Base-by-base conservation (phyloP, 2,888 invertebrate genomes). In the Chelonus formosanus region DNA sequence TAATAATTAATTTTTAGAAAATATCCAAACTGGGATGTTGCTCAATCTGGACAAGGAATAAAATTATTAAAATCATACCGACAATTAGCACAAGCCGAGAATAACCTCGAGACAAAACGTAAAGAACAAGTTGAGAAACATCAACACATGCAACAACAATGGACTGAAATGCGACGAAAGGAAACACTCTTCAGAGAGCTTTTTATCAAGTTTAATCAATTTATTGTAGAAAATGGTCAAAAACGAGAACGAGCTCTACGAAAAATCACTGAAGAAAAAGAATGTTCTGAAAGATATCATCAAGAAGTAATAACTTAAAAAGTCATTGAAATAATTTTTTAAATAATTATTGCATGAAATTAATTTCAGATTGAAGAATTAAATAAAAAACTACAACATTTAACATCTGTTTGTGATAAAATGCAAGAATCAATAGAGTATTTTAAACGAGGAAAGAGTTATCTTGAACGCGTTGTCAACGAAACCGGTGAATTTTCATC, bases 201-300 rank as follows among this genome's bases (percentile, higher is more conserved):
- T 1, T 89, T 90, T 73, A 86, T 89, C 48, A 88, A 88, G 74
- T 90, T 89, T 71, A 88, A 90, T 74, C 88, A 87, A 84, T 90
- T 90, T 73, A 87, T 90, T 4, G 85, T 87, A 72, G 90, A 90
- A 75, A 90, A 90, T 76, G 86, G 87, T 70, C 89, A 90, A 72
- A 90, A 90, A 73, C 87, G 89, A 7, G 87, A 88, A 61, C 85
- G 90, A 5, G 90, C 90, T 0, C 85, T 86, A 54, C 85, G 86
- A 5, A 90, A 89, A 76, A 88, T 89, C 79, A 78, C 76, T 1
- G 88, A 87, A 0, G 90, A 90, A 75, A 79, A 74, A 3, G 85
- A 86, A 32, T 84, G 87, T 1, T 84, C 88, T 62, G 78, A 84
- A 61, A 83, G 85, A 5, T 86, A 87, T 72, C 79, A 84, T 0